phyloP scores from a whole-genome alignment of 2,797 vertebrate species.

The Acrossocheilus wenchowensis region DNA sequence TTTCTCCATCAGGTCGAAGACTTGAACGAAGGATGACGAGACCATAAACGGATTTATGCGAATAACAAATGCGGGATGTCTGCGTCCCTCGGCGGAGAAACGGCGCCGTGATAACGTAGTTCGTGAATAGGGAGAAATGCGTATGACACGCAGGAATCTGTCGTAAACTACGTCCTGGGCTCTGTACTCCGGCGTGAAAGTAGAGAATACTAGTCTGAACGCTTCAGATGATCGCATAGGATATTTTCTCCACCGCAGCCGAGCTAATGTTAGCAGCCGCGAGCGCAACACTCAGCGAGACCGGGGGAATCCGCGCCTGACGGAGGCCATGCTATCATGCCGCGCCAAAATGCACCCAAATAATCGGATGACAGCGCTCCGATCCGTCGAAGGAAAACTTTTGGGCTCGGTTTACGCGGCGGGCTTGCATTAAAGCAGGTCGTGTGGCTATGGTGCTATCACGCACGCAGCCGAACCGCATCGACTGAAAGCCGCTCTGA shows the following conservation, averaged over 20 bases:
- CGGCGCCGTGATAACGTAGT: slow-evolving; percentile 42
- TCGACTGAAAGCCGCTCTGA: slow-evolving; percentile 77
- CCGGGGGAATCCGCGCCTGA: slow-evolving; percentile 70
- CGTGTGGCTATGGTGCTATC: slow-evolving; percentile 70
- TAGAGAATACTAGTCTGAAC: slow-evolving; percentile 73
- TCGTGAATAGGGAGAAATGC: slow-evolving; percentile 67
- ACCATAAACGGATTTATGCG: background rate
- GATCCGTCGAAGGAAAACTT: slow-evolving; percentile 77
- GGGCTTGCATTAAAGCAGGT: slow-evolving; percentile 68
- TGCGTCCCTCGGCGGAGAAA: slow-evolving; percentile 23
- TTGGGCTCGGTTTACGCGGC: slow-evolving; percentile 70
- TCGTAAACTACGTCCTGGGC: slow-evolving; percentile 78
- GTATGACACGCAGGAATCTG: slow-evolving; percentile 72
- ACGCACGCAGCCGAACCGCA: slow-evolving; percentile 72
- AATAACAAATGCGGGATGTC: background rate
- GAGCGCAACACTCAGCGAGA: slow-evolving; percentile 70
- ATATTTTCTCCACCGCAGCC: slow-evolving; percentile 71
- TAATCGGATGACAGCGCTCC: slow-evolving; percentile 74
- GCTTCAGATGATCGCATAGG: slow-evolving; percentile 71
- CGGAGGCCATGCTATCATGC: slow-evolving; percentile 71
- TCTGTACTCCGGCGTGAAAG: slow-evolving; percentile 71
- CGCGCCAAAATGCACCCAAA: slow-evolving; percentile 69
- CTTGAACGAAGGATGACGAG: background rate
- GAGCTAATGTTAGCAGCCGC: slow-evolving; percentile 73
- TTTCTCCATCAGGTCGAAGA: slow-evolving; percentile 39